Percentiles rank a stretch among this genome's conserved stretches.
phyloP scores from a whole-genome alignment of 2,888 invertebrate species.

The Saturnia japonica region DNA sequence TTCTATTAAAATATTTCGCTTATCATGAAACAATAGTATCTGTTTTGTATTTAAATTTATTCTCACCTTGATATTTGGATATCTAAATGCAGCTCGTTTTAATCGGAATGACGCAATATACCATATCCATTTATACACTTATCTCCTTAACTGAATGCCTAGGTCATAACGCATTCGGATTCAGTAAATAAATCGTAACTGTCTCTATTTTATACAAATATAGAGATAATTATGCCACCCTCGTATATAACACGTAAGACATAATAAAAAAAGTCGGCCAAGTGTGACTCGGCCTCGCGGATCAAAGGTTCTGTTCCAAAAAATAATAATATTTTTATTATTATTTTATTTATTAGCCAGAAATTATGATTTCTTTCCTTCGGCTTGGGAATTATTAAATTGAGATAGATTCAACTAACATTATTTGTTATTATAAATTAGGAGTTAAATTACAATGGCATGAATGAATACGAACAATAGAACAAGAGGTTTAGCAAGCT shows the following conservation, averaged over 20 bases:
- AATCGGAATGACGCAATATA: neutral
- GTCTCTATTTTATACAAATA: neutral
- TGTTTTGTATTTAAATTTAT: slow-evolving; percentile 15
- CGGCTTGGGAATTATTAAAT: too few species aligned
- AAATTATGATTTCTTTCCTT: too few species aligned
- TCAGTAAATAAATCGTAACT: neutral
- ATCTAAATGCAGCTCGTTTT: neutral
- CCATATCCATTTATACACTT: neutral
- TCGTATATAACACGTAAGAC: neutral
- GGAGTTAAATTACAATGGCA: too few species aligned
- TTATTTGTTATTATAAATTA: too few species aligned
- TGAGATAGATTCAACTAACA: too few species aligned
- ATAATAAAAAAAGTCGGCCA: too few species aligned
- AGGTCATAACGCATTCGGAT: neutral
- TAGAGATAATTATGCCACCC: neutral
- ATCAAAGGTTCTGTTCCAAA: too few species aligned
- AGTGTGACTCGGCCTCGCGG: too few species aligned
- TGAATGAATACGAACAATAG: too few species aligned
- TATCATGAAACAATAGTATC: slow-evolving; percentile 1
- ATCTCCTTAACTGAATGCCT: slow-evolving; percentile 8
- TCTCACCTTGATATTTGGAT: slow-evolving; percentile 16
- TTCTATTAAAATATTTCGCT: neutral
- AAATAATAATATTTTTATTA: too few species aligned
- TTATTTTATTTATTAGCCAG: too few species aligned
- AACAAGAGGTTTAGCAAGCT: too few species aligned